Percentiles rank a stretch among this genome's conserved stretches.
These are phyloP conservation scores for Myanophis thanlyinensis DNA, from an alignment of 2,113 vertebrate genomes.

Conservation along the genomic window DNA sequence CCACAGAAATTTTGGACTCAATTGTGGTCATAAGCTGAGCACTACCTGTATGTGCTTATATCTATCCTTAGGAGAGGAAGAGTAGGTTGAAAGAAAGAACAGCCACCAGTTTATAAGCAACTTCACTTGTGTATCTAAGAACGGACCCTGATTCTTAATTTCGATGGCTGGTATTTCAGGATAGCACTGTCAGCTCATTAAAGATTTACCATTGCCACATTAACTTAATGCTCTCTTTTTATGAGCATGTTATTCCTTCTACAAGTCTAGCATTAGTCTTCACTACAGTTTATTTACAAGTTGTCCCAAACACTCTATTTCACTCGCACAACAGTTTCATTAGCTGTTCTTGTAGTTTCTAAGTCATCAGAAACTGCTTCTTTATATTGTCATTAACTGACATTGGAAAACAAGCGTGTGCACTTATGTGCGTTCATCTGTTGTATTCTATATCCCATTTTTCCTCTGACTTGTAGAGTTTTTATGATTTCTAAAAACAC, in stretches of 20 bases:
- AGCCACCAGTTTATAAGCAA: not conserved
- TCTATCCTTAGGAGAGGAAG: not conserved
- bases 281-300: not conserved
- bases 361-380: not conserved
- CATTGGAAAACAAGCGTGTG: not conserved
- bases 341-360: not conserved
- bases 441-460: not conserved
- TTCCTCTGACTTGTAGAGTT: not conserved
- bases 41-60: not conserved
- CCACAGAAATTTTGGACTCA: too few relatives aligned
- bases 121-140: constrained; percentile 11
- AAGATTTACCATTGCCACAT: constrained; percentile 17
- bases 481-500: not conserved
- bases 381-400: not conserved
- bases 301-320: not conserved
- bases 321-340: not conserved
- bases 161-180: constrained; percentile 23
- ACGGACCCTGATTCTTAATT: constrained; percentile 24
- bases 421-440: not conserved
- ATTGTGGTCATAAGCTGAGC: not conserved
- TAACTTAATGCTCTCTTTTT: constrained; percentile 22
- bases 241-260: constrained; percentile 4
- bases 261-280: constrained; percentile 5
- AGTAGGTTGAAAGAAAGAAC: not conserved
- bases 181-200: constrained; percentile 6